Evolutionary conservation across 2,113 vertebrate genomes (phyloP), one percentile per base, ranked within the genome.

Genomic region (Tetrax tetrax): DNA sequence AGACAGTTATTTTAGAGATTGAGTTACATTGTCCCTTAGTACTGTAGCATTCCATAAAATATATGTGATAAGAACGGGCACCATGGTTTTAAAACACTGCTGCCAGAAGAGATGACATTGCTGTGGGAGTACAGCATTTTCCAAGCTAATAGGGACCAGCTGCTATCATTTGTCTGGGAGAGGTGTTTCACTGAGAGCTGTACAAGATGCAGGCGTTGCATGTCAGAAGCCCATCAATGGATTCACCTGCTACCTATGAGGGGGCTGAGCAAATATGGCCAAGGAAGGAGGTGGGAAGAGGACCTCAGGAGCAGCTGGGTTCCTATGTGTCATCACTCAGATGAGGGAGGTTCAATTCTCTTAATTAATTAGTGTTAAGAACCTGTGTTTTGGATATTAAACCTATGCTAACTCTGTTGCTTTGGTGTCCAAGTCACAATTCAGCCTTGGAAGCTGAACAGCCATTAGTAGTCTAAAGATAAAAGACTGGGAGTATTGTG

Each of bases 171-270:
- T 65, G 19, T 50, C 35, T 21, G 63, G 59, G 22, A 76, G 45
- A 59, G 7, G 25, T 8, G 31, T 64, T 80, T 75, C 37, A 38
- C 45, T 24, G 54, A 64, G 14, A 43, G 14, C 27, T 1, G 1
- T 28, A 41, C 9, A 53, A 60, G 41, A 35, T 0, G 0, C 11
- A 61, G 10, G 16, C 14, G 28, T 53, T 17, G 17, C 13, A 16
- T 22, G 24, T 54, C 29, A 37, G 24, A 83, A 93, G 4, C 17
- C 19, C 29, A 33, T 38, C 57, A 45, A 33, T 1, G 3, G 9
- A 4, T 72, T 89, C 14, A 0, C 37, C 14, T 37, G 23, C 5
- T 61, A 1, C 6, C n/a, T 22, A 4, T 28, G 12, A 13, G 16
- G 8, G 59, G 7, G 17, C 13, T 83, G 27, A 87, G 9, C 2